Percentiles rank a stretch among this genome's conserved stretches.
phyloP scores from a whole-genome alignment of 2,888 invertebrate genomes.

The Callyntrura guangdongensis region DNA sequence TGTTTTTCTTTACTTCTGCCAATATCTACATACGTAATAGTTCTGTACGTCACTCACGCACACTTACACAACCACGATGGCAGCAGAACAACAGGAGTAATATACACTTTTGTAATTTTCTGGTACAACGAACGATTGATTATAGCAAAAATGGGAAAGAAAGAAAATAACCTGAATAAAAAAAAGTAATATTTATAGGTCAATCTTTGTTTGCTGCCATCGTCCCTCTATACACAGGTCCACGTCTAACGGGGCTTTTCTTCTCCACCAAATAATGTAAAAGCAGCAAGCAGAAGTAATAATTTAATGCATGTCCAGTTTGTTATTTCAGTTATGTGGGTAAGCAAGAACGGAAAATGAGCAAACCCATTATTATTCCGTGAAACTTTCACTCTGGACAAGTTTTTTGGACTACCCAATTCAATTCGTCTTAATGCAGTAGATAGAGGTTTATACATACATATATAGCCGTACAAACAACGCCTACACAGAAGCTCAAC shows the following conservation, averaged over 20 bases:
- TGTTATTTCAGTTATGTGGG: slow-evolving; percentile 9
- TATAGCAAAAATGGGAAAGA: not conserved
- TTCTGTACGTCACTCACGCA: slow-evolving; percentile 39
- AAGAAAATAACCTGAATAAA: not conserved
- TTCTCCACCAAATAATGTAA: not conserved
- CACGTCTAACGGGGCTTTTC: not conserved
- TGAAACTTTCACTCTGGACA: not conserved
- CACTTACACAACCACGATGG: slow-evolving; percentile 2
- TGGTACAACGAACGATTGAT: slow-evolving; percentile 36
- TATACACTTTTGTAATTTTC: slow-evolving; percentile 40
- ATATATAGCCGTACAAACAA: not conserved
- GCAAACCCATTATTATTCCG: slow-evolving; percentile 41
- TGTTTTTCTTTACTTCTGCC: not conserved
- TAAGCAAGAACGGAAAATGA: slow-evolving; percentile 32
- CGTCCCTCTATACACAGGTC: not conserved
- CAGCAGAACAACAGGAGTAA: not conserved
- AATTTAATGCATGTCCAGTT: slow-evolving; percentile 52
- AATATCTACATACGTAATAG: slow-evolving; percentile 1
- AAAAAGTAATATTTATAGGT: slow-evolving; percentile 26
- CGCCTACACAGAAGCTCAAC: not conserved
- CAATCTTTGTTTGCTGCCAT: slow-evolving; percentile 5
- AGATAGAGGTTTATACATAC: not conserved
- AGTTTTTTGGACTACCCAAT: not conserved
- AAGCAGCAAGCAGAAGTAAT: slow-evolving; percentile 15
- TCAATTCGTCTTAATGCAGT: not conserved